Evolutionary conservation across 2,888 invertebrate genomes (phyloP).

Genomic region (Aphelenchoides bicaudatus): DNA sequence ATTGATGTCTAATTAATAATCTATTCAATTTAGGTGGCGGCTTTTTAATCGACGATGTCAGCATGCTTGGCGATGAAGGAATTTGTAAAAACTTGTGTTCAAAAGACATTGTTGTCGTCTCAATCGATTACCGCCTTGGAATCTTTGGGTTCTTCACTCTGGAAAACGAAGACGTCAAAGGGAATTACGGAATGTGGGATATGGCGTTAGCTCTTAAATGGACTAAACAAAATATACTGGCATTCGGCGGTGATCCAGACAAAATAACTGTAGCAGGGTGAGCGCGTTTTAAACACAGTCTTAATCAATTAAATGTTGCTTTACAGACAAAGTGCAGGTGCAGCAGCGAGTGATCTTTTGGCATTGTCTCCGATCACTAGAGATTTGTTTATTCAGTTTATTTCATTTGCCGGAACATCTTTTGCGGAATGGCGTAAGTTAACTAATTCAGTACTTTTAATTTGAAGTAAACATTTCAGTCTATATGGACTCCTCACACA

Average conservation of each 20-base stretch:
- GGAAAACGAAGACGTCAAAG: conserved; percentile 26
- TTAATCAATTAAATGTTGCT: too few relatives aligned
- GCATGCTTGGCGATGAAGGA: conserved; percentile 30
- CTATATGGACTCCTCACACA: conserved; percentile 28
- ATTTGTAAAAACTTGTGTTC: conserved; percentile 39
- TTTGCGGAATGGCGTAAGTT: conserved; percentile 32
- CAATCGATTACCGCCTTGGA: conserved; percentile 48
- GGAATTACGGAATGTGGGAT: conserved; percentile 55
- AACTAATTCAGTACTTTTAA: too few relatives aligned
- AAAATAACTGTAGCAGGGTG: conserved; percentile 55
- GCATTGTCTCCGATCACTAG: conserved; percentile 22
- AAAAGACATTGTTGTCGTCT: conserved; percentile 45
- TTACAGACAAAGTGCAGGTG: conserved; percentile 50
- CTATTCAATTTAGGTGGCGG: conserved; percentile 45
- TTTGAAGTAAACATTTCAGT: too few relatives aligned
- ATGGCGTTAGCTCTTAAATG: conserved; percentile 50
- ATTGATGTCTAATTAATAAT: too few relatives aligned
- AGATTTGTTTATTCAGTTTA: conserved; percentile 25
- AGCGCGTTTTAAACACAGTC: too few relatives aligned
- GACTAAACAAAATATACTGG: conserved; percentile 46
- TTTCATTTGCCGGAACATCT: conserved; percentile 24
- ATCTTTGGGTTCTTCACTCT: conserved; percentile 41
- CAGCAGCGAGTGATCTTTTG: conserved; percentile 23
- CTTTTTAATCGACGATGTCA: conserved; percentile 29
- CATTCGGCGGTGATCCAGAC: conserved; percentile 50